Percentiles rank a stretch among this genome's conserved stretches.
Evolutionary conservation across 2,113 vertebrate genomes (phyloP).

Genomic region (human): DNA sequence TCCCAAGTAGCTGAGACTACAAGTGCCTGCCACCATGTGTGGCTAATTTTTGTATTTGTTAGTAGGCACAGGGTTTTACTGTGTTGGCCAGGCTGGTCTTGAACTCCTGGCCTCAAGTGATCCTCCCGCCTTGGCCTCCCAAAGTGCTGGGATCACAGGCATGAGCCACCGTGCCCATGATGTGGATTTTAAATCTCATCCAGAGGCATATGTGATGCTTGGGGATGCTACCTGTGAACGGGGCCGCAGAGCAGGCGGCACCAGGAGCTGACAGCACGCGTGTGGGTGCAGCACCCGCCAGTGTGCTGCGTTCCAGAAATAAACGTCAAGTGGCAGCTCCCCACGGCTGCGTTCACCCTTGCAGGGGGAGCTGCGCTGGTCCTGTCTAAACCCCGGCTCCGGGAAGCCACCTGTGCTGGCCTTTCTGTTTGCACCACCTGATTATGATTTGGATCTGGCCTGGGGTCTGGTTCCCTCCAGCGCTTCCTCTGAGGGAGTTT

Average conservation of each 20-base stretch:
- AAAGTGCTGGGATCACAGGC: no score
- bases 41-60: no score
- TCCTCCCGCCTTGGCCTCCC: no score
- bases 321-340: neutral
- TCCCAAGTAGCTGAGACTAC: no score
- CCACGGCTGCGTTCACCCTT: neutral
- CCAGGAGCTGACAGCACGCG: fast-evolving
- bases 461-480: fast-evolving
- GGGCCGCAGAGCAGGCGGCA: neutral
- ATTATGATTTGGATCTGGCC: neutral
- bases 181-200: neutral
- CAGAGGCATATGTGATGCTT: fast-evolving
- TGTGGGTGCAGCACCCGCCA: neutral
- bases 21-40: no score
- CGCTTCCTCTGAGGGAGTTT: fast-evolving
- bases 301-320: neutral
- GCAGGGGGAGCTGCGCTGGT: fast-evolving
- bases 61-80: no score
- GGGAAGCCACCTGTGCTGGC: no score
- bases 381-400: neutral
- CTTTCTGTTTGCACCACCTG: neutral
- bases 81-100: no score
- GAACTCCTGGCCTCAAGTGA: no score
- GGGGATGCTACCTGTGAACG: neutral
- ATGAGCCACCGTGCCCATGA: no score